phyloP scores from a whole-genome alignment of 2,113 vertebrate genomes.

The Vidua macroura region DNA sequence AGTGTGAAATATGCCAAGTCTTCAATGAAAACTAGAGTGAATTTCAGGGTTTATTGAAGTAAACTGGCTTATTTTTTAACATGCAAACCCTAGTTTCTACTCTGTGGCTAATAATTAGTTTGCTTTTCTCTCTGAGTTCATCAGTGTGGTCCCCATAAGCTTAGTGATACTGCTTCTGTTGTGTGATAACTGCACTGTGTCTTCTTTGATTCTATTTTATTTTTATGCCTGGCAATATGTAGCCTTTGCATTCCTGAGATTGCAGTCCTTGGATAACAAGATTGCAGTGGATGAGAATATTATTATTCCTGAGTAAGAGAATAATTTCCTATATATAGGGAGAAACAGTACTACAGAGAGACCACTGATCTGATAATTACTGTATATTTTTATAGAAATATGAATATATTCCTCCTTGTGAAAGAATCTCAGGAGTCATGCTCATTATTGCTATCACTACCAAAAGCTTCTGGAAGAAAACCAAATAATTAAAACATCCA shows the following conservation, averaged over 20 bases:
- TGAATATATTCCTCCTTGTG: not conserved
- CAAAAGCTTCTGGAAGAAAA: not conserved
- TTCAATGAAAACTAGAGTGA: not conserved
- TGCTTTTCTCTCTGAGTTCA: not conserved
- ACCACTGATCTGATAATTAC: not conserved
- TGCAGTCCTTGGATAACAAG: not conserved
- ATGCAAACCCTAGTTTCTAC: fast-evolving
- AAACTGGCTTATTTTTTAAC: not conserved
- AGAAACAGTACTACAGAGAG: not conserved
- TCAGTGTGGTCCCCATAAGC: not conserved
- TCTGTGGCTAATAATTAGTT: not conserved
- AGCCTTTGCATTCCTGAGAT: not conserved
- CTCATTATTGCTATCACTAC: not conserved
- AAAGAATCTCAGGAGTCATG: not conserved
- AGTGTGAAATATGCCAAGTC: not conserved
- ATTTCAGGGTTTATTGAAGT: not conserved
- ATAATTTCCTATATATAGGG: not conserved
- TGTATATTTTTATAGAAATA: not conserved
- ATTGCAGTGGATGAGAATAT: not conserved
- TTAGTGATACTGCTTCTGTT: not conserved
- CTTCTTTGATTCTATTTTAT: not conserved
- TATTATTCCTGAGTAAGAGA: not conserved
- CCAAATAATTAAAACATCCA: not conserved
- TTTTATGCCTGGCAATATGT: not conserved
- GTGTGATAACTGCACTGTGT: not conserved